phyloP scores from a whole-genome alignment of 2,888 invertebrate species.

The Clistopyga incitator region DNA sequence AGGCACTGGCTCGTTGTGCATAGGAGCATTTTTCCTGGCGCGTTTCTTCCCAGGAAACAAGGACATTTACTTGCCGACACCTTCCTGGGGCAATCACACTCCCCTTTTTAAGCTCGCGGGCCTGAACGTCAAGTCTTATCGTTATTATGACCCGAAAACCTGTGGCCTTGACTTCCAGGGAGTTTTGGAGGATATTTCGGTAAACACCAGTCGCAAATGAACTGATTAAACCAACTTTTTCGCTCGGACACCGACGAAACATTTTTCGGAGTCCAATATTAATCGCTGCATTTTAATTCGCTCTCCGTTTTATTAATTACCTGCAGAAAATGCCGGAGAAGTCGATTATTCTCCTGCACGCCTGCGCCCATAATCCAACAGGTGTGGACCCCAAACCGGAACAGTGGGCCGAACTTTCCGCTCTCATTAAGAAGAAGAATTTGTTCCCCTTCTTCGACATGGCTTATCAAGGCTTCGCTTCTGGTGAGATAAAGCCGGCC shows the following conservation, averaged over 20 bases:
- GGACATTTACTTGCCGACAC: constrained; percentile 94
- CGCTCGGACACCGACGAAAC: no score
- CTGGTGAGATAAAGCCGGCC: constrained; percentile 84
- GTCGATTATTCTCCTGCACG: constrained; percentile 96
- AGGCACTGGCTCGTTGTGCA: constrained; percentile 98
- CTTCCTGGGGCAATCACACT: constrained; percentile 99
- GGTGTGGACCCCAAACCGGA: constrained; percentile 95
- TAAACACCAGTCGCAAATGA: constrained; percentile 83
- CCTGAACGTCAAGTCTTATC: constrained; percentile 94
- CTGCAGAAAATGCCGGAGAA: constrained; percentile 96
- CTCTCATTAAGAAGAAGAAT: constrained; percentile 91
- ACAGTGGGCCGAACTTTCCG: constrained; percentile 96
- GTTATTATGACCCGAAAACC: constrained; percentile 96
- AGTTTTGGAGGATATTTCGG: constrained; percentile 93
- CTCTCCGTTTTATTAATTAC: constrained; percentile 57
- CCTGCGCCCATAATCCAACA: constrained; percentile 99
- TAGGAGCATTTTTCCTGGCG: constrained; percentile 95
- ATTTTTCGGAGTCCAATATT: no score
- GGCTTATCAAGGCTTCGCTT: constrained; percentile 99
- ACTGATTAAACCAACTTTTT: no score
- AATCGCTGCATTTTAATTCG: no score
- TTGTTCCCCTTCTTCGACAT: constrained; percentile 98
- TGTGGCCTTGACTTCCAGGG: constrained; percentile 97
- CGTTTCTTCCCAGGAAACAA: constrained; percentile 92
- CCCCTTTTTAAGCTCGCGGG: constrained; percentile 96